Percentiles rank a stretch among this genome's conserved stretches.
phyloP scores from a whole-genome alignment of 2,797 vertebrate genomes.

The Acrossocheilus fasciatus region DNA sequence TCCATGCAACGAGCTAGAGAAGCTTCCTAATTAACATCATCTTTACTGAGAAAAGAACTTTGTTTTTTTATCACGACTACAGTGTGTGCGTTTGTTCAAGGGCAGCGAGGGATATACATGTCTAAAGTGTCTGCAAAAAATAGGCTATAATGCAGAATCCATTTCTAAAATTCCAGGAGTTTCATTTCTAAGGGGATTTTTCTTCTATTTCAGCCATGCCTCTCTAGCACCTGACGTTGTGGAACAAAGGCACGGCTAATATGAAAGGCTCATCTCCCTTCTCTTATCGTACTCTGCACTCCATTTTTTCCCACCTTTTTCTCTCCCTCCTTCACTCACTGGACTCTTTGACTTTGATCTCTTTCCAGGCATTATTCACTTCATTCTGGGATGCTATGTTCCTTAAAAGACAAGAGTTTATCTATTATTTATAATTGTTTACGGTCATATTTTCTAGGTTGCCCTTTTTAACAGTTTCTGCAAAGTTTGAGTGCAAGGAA shows the following conservation, averaged over 20 bases:
- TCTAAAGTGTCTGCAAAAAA: slow-evolving; percentile 16
- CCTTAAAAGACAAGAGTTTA: slow-evolving; percentile 27
- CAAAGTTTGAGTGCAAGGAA: slow-evolving; percentile 8
- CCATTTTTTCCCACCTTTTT: slow-evolving; percentile 44
- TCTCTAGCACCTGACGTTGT: slow-evolving; percentile 39
- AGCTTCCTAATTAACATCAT: slow-evolving; percentile 30
- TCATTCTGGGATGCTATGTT: slow-evolving; percentile 22
- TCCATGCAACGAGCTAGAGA: background rate
- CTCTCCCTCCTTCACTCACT: slow-evolving; percentile 21
- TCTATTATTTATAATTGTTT: slow-evolving; percentile 48
- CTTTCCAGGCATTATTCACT: slow-evolving; percentile 7
- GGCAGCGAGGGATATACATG: background rate
- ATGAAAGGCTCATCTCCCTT: slow-evolving; percentile 33
- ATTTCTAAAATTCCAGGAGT: slow-evolving; percentile 50
- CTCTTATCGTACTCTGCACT: slow-evolving; percentile 30
- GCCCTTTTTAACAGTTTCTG: background rate
- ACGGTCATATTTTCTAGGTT: background rate
- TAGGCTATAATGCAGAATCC: slow-evolving; percentile 51
- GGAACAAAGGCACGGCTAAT: slow-evolving; percentile 51
- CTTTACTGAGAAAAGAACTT: background rate
- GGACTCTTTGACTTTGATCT: slow-evolving; percentile 52
- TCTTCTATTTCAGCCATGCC: slow-evolving; percentile 27
- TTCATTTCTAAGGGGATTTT: slow-evolving; percentile 27
- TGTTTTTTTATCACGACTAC: background rate
- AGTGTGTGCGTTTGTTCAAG: slow-evolving; percentile 9